Evolutionary conservation across 2,797 vertebrate species (phyloP).

Genomic region (Neosilurus mollespiculum): DNA sequence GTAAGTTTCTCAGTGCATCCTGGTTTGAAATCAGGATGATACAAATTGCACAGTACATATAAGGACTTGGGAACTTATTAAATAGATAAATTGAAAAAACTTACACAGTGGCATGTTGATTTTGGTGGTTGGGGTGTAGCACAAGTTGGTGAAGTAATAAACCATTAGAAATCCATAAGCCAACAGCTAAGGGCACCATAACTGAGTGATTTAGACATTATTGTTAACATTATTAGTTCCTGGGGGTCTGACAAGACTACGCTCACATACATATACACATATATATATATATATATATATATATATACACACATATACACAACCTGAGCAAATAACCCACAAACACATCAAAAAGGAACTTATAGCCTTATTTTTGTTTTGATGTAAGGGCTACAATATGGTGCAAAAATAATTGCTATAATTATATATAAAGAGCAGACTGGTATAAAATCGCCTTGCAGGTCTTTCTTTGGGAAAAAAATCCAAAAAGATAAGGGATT

Average conservation of each 20-base stretch:
- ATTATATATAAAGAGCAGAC: background rate
- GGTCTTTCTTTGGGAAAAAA: background rate
- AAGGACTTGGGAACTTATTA: conserved; percentile 1
- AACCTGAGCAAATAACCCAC: conserved; percentile 17
- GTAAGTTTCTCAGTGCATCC: conserved; percentile 1
- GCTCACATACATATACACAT: conserved; percentile 28
- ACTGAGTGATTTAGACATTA: conserved; percentile 13
- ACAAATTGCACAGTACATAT: conserved; percentile 15
- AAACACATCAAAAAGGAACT: conserved; percentile 10
- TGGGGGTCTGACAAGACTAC: conserved; percentile 34
- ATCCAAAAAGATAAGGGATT: background rate
- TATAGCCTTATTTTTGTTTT: background rate
- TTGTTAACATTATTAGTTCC: conserved; percentile 1
- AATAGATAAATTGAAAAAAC: background rate
- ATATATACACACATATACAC: conserved; percentile 4
- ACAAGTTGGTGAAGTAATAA: conserved; percentile 18
- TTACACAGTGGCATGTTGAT: conserved; percentile 12
- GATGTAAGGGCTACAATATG: background rate
- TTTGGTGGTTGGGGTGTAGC: background rate
- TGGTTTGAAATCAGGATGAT: background rate
- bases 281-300: background rate
- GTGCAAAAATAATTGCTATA: background rate
- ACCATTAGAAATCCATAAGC: conserved; percentile 10
- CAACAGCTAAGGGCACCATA: background rate
- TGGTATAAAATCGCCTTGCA: background rate